Base-by-base conservation (phyloP, 2,888 invertebrate species). In the Eristalis arbustorum region DNA sequence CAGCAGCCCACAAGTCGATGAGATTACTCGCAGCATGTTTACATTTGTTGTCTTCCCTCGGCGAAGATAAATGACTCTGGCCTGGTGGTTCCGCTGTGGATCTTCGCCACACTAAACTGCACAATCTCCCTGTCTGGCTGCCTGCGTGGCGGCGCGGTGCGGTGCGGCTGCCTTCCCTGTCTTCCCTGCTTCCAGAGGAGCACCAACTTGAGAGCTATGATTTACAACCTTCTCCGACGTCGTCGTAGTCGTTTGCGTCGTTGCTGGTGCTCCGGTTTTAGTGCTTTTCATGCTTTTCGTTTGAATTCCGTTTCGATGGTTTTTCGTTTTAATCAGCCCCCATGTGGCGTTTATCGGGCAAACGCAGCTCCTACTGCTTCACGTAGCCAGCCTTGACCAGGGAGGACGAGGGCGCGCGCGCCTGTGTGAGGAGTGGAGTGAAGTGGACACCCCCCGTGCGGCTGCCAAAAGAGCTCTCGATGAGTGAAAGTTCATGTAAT, bases 1-100 rank as follows among this genome's bases (percentile, higher is more conserved):
- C 31, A 31, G 10, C 37, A n/a, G n/a, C n/a, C n/a, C n/a, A 37
- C 66, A 61, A 67, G 84, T 82, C 85, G 85, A 85, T 82, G 82
- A 82, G 85, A 85, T 85, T 85, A 85, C 85, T 85, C 85, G 73
- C 85, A 85, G 85, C 82, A 85, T 85, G 85, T 85, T 85, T 85
- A 85, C 85, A 85, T 85, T 85, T 85, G 82, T 85, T 85, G 85
- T 82, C 74, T 85, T 82, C 81, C 28, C 37, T 73, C 34, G 73
- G 69, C 37, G 49, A 85, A 85, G 82, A 85, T 85, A 85, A 85
- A 85, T 85, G 69, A 82, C 82, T 82, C 56, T 66, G 72, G 49
- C 75, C 63, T 84, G 72, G 68, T 82, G 73, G 74, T 77, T 85
- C 62, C 61, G 73, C 63, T 66, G 69, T 66, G 69, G 77, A 77